These are phyloP conservation scores for Pegoplata infirma DNA, from an alignment of 2,888 invertebrate genomes.

Conservation along the genomic window DNA sequence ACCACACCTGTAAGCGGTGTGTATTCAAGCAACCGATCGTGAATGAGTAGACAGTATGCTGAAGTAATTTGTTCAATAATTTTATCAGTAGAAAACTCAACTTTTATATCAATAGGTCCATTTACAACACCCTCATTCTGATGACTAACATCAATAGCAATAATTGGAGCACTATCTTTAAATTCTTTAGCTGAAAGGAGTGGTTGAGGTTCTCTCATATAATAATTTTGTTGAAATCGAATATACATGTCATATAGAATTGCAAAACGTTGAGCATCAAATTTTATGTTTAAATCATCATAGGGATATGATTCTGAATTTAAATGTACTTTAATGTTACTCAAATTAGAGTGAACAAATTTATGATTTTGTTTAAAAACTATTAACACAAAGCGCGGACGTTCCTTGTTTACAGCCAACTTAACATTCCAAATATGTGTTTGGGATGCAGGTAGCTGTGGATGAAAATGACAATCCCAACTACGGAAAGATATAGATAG, in stretches of 20 bases:
- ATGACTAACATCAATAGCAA: constrained; percentile 5
- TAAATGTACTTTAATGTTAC: background rate
- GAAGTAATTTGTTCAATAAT: background rate
- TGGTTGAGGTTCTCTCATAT: background rate
- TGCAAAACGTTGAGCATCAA: background rate
- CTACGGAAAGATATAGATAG: constrained; percentile 29
- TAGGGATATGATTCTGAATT: background rate
- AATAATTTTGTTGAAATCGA: constrained; percentile 16
- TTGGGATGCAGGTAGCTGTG: background rate
- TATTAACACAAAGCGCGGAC: background rate
- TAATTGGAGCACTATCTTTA: background rate
- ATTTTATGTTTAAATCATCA: constrained; percentile 6
- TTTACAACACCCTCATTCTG: background rate
- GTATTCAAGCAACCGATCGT: constrained; percentile 3
- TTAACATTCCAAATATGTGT: constrained; percentile 23
- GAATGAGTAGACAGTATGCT: background rate
- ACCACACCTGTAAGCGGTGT: background rate
- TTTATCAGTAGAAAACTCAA: background rate
- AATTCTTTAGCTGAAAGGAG: background rate
- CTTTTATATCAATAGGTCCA: background rate
- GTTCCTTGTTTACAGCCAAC: constrained; percentile 4
- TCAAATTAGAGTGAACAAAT: background rate
- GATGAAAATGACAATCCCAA: constrained; percentile 22
- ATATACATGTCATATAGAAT: constrained; percentile 18
- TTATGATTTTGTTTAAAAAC: background rate